phyloP scores from a whole-genome alignment of 2,113 vertebrate genomes.

The Prochilodus magdalenae region DNA sequence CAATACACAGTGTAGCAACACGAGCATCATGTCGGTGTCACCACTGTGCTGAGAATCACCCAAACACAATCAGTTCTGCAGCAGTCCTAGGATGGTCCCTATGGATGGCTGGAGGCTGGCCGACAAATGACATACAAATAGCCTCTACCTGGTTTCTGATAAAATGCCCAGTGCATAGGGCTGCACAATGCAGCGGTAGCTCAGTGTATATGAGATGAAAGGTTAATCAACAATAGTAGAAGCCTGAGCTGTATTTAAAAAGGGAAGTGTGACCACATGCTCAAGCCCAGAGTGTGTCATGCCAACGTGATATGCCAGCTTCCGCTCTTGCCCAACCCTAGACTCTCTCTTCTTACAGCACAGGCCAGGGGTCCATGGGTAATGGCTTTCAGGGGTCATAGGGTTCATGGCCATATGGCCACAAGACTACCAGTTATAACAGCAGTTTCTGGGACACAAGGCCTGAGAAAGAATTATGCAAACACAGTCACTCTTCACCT shows the following conservation, averaged over 20 bases:
- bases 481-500: slow-evolving; percentile 18
- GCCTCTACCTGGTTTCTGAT: neutral
- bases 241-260: slow-evolving; percentile 4
- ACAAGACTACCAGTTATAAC: slow-evolving; percentile 14
- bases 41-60: no score
- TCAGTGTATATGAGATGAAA: neutral
- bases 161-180: neutral
- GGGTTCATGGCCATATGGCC: slow-evolving; percentile 12
- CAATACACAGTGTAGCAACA: no score
- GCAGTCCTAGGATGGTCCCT: no score
- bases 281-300: slow-evolving; percentile 9
- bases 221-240: neutral
- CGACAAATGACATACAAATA: no score
- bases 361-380: neutral
- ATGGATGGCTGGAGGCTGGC: no score
- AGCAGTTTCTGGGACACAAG: neutral
- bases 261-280: slow-evolving; percentile 3
- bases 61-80: no score
- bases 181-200: neutral
- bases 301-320: slow-evolving; percentile 13
- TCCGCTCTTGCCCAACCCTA: slow-evolving; percentile 37
- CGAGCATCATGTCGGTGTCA: no score
- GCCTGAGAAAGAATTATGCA: neutral
- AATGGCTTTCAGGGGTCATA: neutral
- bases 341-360: slow-evolving; percentile 13